Percentiles rank a stretch among this genome's conserved stretches.
phyloP scores from a whole-genome alignment of 2,113 vertebrate genomes.

The Gambusia holbrooki region DNA sequence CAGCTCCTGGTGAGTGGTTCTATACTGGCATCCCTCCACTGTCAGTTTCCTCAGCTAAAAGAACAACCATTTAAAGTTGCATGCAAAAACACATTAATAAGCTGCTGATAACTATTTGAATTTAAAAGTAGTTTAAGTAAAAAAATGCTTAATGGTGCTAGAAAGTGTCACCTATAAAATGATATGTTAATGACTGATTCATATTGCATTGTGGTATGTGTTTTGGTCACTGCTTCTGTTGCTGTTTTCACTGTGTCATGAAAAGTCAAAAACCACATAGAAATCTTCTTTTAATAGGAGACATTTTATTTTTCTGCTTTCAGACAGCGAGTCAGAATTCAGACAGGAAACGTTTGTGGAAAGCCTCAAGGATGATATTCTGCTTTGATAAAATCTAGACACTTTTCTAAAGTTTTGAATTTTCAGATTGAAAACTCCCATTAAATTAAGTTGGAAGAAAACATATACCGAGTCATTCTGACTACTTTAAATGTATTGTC shows the following conservation, averaged over 20 bases:
- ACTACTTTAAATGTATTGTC: too few species aligned
- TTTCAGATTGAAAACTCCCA: not conserved
- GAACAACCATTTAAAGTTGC: conserved; percentile 25
- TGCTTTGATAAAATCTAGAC: not conserved
- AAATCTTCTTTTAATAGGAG: not conserved
- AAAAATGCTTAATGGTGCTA: not conserved
- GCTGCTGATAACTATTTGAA: not conserved
- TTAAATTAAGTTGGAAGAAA: too few species aligned
- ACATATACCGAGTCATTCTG: too few species aligned
- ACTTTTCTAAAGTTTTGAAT: not conserved
- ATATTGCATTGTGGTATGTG: too few species aligned
- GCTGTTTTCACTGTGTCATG: not conserved
- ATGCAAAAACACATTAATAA: not conserved
- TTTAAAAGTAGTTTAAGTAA: not conserved
- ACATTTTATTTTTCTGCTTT: not conserved
- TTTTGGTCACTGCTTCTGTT: too few species aligned
- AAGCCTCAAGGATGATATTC: not conserved
- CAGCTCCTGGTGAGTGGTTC: conserved; percentile 89
- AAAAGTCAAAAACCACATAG: not conserved
- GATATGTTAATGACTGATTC: not conserved
- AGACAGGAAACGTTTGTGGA: not conserved
- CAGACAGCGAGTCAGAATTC: not conserved
- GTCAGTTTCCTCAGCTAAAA: conserved; percentile 90
- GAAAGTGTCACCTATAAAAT: not conserved
- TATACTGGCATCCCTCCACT: conserved; percentile 93